Evolutionary conservation across 2,113 vertebrate genomes (phyloP).

Genomic region (Pituophis catenifer): DNA sequence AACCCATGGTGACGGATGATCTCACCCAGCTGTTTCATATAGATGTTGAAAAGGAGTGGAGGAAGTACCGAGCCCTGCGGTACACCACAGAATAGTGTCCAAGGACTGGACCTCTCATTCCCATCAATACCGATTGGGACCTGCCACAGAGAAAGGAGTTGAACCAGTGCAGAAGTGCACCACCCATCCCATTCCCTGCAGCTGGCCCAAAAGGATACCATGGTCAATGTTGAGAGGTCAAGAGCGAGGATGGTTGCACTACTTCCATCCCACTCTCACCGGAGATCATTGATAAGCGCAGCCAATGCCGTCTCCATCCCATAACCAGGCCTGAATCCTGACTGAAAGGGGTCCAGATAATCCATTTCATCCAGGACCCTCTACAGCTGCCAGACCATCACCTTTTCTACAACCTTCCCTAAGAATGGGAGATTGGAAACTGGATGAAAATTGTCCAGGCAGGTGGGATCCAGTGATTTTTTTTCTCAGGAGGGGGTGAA

Average conservation of each 20-base stretch:
- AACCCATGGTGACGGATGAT: no score
- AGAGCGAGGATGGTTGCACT: background rate
- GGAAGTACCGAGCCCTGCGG: no score
- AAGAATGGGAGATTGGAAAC: background rate
- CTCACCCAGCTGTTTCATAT: no score
- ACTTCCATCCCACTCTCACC: background rate
- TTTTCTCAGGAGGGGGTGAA: background rate
- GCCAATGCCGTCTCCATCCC: background rate
- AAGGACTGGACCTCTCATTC: background rate
- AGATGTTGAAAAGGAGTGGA: no score
- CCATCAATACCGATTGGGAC: background rate
- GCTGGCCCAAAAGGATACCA: background rate
- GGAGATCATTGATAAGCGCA: background rate
- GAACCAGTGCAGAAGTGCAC: background rate
- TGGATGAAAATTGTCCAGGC: background rate
- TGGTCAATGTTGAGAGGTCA: background rate
- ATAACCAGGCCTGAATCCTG: background rate
- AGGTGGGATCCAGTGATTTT: background rate
- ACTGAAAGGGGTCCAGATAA: background rate
- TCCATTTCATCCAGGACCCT: background rate
- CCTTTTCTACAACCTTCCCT: background rate
- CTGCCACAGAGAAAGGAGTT: background rate
- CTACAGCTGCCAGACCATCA: background rate
- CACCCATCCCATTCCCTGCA: background rate
- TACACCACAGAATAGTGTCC: no score